Percentiles rank a stretch among this genome's conserved stretches.
Conservation (phyloP, 1,140 invertebrate species). For the Drosophila kanapiae region DNA sequence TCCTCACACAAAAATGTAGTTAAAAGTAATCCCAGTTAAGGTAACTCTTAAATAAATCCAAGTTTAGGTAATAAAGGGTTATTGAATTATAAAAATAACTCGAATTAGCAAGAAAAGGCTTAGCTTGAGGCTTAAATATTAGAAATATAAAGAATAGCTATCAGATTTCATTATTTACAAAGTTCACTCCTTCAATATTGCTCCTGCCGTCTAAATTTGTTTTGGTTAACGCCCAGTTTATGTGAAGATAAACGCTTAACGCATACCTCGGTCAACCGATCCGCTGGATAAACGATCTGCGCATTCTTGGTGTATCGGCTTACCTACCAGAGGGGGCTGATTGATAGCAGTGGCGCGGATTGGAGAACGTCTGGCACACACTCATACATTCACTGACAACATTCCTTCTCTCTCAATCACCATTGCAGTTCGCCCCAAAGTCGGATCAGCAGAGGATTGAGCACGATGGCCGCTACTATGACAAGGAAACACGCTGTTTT, state of each 20-base stretch:
- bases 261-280: slow-evolving; percentile 37
- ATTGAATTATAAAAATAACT: too few species aligned
- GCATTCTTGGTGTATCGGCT: slow-evolving; percentile 46
- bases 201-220: neutral
- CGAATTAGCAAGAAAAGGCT: neutral
- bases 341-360: slow-evolving; percentile 43
- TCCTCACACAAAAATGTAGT: too few species aligned
- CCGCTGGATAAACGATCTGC: slow-evolving; percentile 14
- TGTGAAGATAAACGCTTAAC: slow-evolving; percentile 17
- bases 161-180: neutral
- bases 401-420: slow-evolving; percentile 21
- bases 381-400: slow-evolving; percentile 30
- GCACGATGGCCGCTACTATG: slow-evolving; percentile 55
- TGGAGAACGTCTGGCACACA: slow-evolving; percentile 8
- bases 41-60: too few species aligned
- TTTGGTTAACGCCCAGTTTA: slow-evolving; percentile 8
- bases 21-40: too few species aligned
- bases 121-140: neutral
- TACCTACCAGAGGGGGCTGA: slow-evolving; percentile 22
- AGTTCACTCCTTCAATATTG: neutral
- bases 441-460: slow-evolving; percentile 58
- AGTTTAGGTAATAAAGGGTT: too few species aligned
- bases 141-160: neutral
- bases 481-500: slow-evolving; percentile 51
- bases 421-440: slow-evolving; percentile 31